A percentile compares a stretch with the other conserved stretches of the same genome.
Conservation (phyloP, 2,888 invertebrate genomes). For the Pandemis heparana region DNA sequence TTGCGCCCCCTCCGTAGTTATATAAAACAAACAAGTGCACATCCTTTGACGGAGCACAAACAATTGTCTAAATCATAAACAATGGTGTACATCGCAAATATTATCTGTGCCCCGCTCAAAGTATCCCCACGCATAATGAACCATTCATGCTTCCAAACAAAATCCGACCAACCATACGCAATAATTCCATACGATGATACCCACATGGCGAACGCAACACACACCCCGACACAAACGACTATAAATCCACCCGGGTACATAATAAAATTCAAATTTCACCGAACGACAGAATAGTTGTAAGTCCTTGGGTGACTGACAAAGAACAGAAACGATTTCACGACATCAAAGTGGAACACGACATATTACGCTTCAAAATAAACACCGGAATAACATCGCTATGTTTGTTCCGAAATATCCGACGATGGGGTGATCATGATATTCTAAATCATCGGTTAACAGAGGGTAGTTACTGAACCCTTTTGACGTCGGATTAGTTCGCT, state of each 20-base stretch:
- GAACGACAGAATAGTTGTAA: conserved; percentile 76
- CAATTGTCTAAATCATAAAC: conserved; percentile 85
- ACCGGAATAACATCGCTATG: conserved; percentile 84
- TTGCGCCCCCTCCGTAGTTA: conserved; percentile 56
- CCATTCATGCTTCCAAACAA: conserved; percentile 85
- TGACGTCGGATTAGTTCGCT: conserved; percentile 79
- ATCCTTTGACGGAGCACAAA: conserved; percentile 84
- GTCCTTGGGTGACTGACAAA: conserved; percentile 81
- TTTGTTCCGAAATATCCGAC: conserved; percentile 82
- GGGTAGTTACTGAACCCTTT: conserved; percentile 81
- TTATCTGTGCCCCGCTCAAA: conserved; percentile 75
- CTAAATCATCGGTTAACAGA: conserved; percentile 79
- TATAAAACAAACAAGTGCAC: conserved; percentile 81
- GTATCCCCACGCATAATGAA: conserved; percentile 83
- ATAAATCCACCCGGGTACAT: conserved; percentile 76
- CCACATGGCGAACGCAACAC: conserved; percentile 66
- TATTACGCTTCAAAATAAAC: conserved; percentile 85
- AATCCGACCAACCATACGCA: conserved; percentile 85
- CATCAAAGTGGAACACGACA: conserved; percentile 86
- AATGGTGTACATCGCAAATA: conserved; percentile 84
- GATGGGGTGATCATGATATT: conserved; percentile 79
- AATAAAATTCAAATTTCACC: conserved; percentile 80
- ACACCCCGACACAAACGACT: conserved; percentile 75
- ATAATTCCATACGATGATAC: conserved; percentile 75
- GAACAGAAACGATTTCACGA: conserved; percentile 85